Evolutionary conservation across 2,797 vertebrate species (phyloP).

Genomic region (Tympanoctomys barrerae): DNA sequence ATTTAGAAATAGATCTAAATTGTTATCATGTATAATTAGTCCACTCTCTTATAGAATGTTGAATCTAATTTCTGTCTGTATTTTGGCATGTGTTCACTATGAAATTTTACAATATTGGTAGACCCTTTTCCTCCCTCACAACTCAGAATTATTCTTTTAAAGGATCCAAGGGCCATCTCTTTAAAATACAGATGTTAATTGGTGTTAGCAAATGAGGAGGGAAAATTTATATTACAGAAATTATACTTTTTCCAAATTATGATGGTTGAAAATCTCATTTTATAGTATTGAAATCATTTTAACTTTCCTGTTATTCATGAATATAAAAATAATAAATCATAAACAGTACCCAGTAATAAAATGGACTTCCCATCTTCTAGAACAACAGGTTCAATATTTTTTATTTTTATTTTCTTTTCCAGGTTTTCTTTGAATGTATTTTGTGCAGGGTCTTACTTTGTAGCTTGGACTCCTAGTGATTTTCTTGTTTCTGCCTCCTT

Average conservation of each 20-base stretch:
- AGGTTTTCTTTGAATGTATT: no score
- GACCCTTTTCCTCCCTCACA: neutral
- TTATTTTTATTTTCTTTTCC: neutral
- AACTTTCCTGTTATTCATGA: neutral
- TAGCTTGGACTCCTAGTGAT: no score
- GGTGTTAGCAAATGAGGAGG: neutral
- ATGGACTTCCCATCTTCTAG: neutral
- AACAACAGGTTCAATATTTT: neutral
- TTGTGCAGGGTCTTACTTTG: no score
- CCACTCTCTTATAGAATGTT: neutral
- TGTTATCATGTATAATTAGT: neutral
- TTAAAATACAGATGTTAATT: neutral
- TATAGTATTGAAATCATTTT: conserved; percentile 29
- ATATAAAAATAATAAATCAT: neutral
- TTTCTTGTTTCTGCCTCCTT: no score
- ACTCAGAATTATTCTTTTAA: conserved; percentile 18
- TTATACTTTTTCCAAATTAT: neutral
- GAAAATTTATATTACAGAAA: neutral
- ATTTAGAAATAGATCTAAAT: neutral
- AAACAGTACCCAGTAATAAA: neutral
- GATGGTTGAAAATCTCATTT: neutral
- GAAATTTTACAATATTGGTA: neutral
- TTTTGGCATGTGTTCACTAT: neutral
- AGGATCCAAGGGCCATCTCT: neutral
- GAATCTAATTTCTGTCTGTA: neutral